Evolutionary conservation across 2,888 invertebrate species (phyloP).

Genomic region (Ophion ventricosus): DNA sequence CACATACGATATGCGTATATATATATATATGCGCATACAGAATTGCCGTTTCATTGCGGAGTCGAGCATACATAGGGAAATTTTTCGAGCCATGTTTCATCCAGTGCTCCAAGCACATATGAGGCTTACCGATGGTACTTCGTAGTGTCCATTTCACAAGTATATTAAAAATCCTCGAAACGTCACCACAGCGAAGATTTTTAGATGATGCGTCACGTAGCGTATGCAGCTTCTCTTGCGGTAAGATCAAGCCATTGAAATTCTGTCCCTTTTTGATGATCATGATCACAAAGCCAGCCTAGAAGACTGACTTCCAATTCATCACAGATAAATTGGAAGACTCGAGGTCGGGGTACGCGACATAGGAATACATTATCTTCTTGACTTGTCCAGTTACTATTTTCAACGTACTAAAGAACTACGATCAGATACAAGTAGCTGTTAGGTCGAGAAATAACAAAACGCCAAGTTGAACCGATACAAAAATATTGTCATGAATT

Average conservation of each 20-base stretch:
- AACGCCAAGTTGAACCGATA: not conserved
- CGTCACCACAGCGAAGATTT: not conserved
- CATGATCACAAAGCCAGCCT: too few relatives aligned
- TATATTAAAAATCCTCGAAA: constrained; percentile 24
- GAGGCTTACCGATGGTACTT: not conserved
- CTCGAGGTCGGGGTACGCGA: too few relatives aligned
- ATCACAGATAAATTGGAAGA: too few relatives aligned
- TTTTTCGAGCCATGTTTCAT: constrained; percentile 29
- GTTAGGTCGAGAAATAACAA: not conserved
- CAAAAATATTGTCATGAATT: too few relatives aligned
- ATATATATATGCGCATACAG: constrained; percentile 2
- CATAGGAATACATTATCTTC: too few relatives aligned
- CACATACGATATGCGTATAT: not conserved
- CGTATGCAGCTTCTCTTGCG: constrained; percentile 1
- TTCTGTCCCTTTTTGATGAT: too few relatives aligned
- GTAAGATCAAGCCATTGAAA: too few relatives aligned
- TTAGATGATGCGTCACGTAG: constrained; percentile 24
- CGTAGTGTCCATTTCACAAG: constrained; percentile 30
- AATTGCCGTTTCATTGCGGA: not conserved
- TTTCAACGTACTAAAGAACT: too few relatives aligned
- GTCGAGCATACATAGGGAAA: not conserved
- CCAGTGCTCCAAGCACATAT: not conserved
- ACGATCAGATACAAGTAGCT: too few relatives aligned
- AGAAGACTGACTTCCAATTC: too few relatives aligned
- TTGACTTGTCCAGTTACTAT: too few relatives aligned